phyloP scores from a whole-genome alignment of 2,113 vertebrate species.

The Callocephalon fimbriatum region DNA sequence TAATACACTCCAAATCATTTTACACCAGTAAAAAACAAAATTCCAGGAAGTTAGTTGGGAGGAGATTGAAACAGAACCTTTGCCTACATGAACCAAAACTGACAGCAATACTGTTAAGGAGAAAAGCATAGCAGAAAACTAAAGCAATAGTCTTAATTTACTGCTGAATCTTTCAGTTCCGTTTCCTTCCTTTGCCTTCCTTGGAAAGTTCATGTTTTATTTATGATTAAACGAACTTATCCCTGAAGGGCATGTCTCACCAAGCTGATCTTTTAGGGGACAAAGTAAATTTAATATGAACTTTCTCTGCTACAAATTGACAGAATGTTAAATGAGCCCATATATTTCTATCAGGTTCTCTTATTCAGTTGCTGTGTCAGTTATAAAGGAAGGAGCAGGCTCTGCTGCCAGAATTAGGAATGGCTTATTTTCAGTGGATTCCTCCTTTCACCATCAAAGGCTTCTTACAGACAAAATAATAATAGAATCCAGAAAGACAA shows the following conservation, averaged over 20 bases:
- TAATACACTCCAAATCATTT: not conserved
- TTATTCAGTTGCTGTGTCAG: not conserved
- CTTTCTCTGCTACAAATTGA: not conserved
- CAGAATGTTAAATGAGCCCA: not conserved
- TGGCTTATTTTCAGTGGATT: not conserved
- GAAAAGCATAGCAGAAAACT: not conserved
- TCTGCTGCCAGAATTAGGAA: not conserved
- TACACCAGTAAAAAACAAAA: not conserved
- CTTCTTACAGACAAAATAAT: not conserved
- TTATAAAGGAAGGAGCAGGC: not conserved
- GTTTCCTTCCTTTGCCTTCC: not conserved
- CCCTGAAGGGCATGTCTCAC: slow-evolving; percentile 51
- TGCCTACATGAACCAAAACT: not conserved
- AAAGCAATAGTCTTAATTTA: slow-evolving; percentile 49
- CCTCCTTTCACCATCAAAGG: not conserved
- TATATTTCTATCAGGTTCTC: not conserved
- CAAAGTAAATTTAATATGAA: slow-evolving; percentile 54
- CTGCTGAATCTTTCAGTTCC: slow-evolving; percentile 43
- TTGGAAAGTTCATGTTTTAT: slow-evolving; percentile 38
- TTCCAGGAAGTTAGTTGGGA: not conserved
- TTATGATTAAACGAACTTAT: slow-evolving; percentile 29
- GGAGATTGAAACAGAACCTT: not conserved
- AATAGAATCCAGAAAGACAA: not conserved
- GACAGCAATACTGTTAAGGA: not conserved
- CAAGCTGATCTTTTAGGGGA: slow-evolving; percentile 33